Base-by-base conservation (phyloP, 2,113 vertebrate genomes). In the Gambusia affinis region DNA sequence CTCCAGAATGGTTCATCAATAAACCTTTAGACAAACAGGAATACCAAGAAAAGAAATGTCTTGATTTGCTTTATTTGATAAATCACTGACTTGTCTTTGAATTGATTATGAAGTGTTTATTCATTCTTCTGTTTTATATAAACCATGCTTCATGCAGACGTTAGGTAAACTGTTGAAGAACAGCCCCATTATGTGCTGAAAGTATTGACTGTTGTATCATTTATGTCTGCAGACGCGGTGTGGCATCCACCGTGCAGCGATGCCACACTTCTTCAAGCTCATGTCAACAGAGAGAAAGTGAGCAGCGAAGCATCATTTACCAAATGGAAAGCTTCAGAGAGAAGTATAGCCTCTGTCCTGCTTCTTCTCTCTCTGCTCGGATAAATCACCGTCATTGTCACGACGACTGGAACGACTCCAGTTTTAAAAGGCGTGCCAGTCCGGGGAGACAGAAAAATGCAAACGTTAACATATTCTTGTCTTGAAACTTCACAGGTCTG, bases 311-410 rank as follows among this genome's bases (percentile, higher is more conserved):
- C 79, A 70, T 83, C 78, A 90, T 85, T 91, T 85, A 82, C 76
- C 80, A 80, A 90, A 90, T 88, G 75, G 82, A 81, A 85, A 68
- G 80, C 85, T 87, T 85, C 68, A 17, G 62, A 87, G 74, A 61
- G 54, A 88, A 88, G 85, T 75, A 60, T 8, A 44, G 80, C 69
- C 75, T 51, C 35, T 61, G 63, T 78, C 65, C 76, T 64, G 70
- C 64, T 67, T 80, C 64, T 76, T 72, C 82, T 60, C 70, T 64
- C 70, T 63, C 64, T 28, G 72, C 69, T 79, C 35, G 61, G 64
- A 86, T 88, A 86, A 87, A 89, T 85, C 87, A 80, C 63, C 57
- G 22, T 85, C 89, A 87, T 75, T 82, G 76, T 85, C 90, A 87
- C 65, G 73, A 85, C 84, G 82, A 82, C 80, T 88, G 84, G 88